Evolutionary conservation across 1,140 invertebrate species (phyloP).

Genomic region (Whitmania pigra): DNA sequence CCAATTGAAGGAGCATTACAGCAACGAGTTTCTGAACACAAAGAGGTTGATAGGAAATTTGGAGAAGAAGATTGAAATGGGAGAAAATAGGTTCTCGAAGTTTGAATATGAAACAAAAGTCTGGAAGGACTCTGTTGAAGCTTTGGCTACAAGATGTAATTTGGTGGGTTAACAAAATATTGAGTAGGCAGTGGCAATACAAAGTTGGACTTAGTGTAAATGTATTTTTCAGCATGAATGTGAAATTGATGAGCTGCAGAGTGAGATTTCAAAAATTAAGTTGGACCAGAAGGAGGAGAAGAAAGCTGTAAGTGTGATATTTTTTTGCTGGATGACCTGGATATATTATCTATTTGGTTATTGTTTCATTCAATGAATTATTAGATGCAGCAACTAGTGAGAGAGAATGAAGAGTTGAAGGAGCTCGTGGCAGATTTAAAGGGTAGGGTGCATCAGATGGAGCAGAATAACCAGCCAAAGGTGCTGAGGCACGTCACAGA

Average conservation of each 20-base stretch:
- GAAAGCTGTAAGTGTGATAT: not conserved
- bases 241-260: conserved; percentile 8
- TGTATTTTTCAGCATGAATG: not conserved
- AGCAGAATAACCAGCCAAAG: conserved; percentile 2
- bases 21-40: not conserved
- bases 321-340: not conserved
- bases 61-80: conserved; percentile 3
- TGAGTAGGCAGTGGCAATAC: not conserved
- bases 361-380: not conserved
- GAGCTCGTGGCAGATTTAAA: not conserved
- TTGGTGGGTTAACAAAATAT: not conserved
- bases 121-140: conserved; percentile 8
- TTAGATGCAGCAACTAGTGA: conserved; percentile 10
- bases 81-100: conserved; percentile 1
- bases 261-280: conserved; percentile 4
- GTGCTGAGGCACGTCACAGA: conserved; percentile 1
- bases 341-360: not conserved
- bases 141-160: conserved; percentile 1
- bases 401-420: conserved; percentile 4
- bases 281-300: not conserved
- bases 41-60: conserved; percentile 7
- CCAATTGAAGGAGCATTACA: conserved; percentile 8
- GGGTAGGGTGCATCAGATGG: conserved; percentile 1
- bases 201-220: not conserved
- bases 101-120: conserved; percentile 3